phyloP scores from a whole-genome alignment of 1,140 invertebrate species.

The Zeugodacus cucurbitae region DNA sequence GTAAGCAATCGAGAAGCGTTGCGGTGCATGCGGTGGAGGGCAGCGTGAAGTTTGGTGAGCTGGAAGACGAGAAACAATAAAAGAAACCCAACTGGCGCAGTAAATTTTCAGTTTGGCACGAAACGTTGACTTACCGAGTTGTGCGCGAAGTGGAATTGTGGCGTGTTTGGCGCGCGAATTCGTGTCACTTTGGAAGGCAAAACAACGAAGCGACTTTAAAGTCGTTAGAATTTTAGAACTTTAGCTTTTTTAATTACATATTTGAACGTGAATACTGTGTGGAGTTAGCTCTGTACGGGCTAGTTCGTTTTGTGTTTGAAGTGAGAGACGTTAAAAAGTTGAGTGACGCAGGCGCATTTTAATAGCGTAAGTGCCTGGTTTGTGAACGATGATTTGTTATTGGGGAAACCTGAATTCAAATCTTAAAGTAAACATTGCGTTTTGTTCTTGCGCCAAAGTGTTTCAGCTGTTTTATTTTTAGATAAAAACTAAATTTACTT shows the following conservation, averaged over 20 bases:
- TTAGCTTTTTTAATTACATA: not conserved
- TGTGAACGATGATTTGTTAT: too few relatives aligned
- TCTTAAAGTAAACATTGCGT: too few relatives aligned
- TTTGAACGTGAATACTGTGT: not conserved
- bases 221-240: not conserved
- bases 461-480: too few relatives aligned
- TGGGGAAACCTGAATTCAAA: too few relatives aligned
- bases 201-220: not conserved
- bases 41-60: not conserved
- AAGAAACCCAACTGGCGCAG: not conserved
- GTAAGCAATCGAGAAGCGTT: not conserved
- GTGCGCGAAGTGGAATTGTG: not conserved
- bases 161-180: slow-evolving; percentile 5
- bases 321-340: not conserved
- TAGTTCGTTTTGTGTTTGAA: too few relatives aligned
- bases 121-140: not conserved
- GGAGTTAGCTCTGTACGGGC: not conserved
- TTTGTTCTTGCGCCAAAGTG: too few relatives aligned
- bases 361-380: not conserved
- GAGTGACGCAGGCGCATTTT: not conserved
- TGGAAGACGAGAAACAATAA: slow-evolving; percentile 30
- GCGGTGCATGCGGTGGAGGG: not conserved
- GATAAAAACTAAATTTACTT: too few relatives aligned
- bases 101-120: slow-evolving; percentile 18
- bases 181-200: not conserved